phyloP scores from a whole-genome alignment of 2,113 vertebrate species.

The Aegotheles bennettii region DNA sequence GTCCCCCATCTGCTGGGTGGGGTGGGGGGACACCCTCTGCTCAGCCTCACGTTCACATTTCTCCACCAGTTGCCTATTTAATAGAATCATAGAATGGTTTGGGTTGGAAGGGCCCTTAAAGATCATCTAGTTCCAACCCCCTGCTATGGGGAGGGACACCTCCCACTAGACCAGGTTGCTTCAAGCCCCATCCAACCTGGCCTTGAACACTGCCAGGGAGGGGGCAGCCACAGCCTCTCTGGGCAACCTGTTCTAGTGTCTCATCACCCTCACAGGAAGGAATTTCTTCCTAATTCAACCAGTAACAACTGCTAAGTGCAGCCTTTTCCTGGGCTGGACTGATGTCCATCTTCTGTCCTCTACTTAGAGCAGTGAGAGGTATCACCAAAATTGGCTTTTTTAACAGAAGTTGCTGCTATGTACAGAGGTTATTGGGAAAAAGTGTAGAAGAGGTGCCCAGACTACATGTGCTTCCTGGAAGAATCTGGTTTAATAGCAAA shows the following conservation, averaged over 20 bases:
- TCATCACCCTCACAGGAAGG: no score
- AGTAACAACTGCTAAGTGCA: fast-evolving
- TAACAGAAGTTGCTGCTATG: background rate
- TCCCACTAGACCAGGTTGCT: no score
- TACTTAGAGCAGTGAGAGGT: background rate
- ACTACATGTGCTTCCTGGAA: background rate
- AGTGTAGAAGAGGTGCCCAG: fast-evolving
- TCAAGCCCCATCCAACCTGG: no score
- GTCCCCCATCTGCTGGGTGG: background rate
- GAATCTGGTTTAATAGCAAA: background rate
- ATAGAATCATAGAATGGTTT: no score
- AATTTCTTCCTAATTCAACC: no score
- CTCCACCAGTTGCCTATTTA: background rate
- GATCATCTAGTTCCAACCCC: no score
- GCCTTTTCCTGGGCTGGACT: background rate
- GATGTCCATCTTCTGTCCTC: fast-evolving
- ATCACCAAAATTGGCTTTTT: background rate
- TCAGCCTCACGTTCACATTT: background rate
- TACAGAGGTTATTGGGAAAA: background rate
- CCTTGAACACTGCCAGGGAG: no score
- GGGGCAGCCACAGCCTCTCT: no score
- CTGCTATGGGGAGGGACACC: no score
- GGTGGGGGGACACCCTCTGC: background rate
- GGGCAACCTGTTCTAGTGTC: no score
- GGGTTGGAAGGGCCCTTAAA: no score